Conservation (phyloP, 2,113 vertebrate genomes). For the Cnemophilus loriae region DNA sequence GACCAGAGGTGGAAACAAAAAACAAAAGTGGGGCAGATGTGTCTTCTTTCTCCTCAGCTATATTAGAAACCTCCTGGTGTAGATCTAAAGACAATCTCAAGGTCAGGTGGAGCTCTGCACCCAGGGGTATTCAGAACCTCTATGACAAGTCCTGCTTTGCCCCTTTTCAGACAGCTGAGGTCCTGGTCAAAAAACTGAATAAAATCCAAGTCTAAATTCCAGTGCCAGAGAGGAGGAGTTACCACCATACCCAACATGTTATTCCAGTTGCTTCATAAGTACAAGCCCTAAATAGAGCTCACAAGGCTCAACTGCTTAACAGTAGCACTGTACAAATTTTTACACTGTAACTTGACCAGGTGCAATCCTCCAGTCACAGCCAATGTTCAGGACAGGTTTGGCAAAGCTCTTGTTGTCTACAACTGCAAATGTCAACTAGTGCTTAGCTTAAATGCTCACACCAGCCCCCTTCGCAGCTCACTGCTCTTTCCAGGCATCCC, state of each 20-base stretch:
- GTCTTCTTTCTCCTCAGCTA: neutral
- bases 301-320: neutral
- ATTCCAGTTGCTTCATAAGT: neutral
- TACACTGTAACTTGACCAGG: slow-evolving; percentile 29
- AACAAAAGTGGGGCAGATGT: neutral
- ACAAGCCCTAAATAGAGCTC: slow-evolving; percentile 7
- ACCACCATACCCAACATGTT: neutral
- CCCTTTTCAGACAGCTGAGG: neutral
- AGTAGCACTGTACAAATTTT: slow-evolving; percentile 11
- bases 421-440: neutral
- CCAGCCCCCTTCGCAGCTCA: neutral
- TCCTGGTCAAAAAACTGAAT: neutral
- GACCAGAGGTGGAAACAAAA: neutral
- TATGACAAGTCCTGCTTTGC: neutral
- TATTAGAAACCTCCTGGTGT: neutral
- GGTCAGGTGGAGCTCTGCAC: neutral
- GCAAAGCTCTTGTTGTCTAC: neutral
- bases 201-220: neutral
- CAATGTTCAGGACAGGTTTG: neutral
- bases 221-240: neutral
- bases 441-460: neutral
- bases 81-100: neutral
- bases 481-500: neutral
- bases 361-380: neutral
- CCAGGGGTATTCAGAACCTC: neutral